Conservation (phyloP, 2,113 vertebrate species). For the Tricholaema leucomelas region DNA sequence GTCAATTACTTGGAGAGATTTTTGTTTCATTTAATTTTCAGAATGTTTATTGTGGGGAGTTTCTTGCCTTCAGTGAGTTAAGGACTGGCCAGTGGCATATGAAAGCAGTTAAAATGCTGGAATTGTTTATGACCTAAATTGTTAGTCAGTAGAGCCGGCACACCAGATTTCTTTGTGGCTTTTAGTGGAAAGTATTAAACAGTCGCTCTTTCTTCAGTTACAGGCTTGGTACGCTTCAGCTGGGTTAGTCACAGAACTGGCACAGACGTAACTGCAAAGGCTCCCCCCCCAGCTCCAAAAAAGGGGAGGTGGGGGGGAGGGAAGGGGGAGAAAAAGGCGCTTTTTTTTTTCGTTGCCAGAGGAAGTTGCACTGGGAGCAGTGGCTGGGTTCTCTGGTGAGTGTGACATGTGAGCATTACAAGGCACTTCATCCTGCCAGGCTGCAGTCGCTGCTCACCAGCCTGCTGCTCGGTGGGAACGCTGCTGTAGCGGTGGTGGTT, state of each 20-base stretch:
- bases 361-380: slow-evolving; percentile 77
- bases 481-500: slow-evolving; percentile 29
- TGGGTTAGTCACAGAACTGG: slow-evolving; percentile 79
- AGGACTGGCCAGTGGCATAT: slow-evolving; percentile 48
- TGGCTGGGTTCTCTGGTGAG: slow-evolving; percentile 70
- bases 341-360: slow-evolving; percentile 42
- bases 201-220: slow-evolving; percentile 71
- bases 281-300: slow-evolving; percentile 20
- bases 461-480: slow-evolving; percentile 63
- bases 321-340: not conserved
- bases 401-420: slow-evolving; percentile 82
- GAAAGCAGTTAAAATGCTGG: slow-evolving; percentile 75
- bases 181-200: slow-evolving; percentile 82
- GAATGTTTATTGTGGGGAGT: not conserved
- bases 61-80: slow-evolving; percentile 29
- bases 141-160: slow-evolving; percentile 76
- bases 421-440: slow-evolving; percentile 73
- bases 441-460: slow-evolving; percentile 72
- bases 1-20: not conserved
- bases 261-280: slow-evolving; percentile 54
- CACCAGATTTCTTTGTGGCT: slow-evolving; percentile 77
- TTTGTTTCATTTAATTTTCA: not conserved
- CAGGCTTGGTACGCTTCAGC: slow-evolving; percentile 70
- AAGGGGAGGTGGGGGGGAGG: too few relatives aligned
- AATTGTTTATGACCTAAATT: slow-evolving; percentile 75